A percentile compares a stretch with the other conserved stretches of the same genome.
Conservation (phyloP, 2,113 vertebrate species). For the Cisticola juncidis region DNA sequence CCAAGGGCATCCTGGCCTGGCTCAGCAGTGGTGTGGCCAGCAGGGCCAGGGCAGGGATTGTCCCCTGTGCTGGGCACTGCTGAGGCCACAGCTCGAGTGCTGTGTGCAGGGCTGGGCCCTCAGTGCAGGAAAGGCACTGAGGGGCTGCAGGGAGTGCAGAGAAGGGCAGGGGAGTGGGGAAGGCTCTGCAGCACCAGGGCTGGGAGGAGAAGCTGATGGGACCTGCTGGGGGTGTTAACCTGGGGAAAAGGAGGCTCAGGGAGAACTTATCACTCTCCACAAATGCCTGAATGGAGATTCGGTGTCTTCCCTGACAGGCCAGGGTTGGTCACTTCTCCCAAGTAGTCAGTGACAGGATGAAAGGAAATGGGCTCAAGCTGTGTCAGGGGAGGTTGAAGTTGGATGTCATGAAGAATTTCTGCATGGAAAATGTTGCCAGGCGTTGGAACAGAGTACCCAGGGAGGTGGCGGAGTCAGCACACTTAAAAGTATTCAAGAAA, state of each 20-base stretch:
- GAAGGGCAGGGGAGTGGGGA: background rate
- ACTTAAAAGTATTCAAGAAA: background rate
- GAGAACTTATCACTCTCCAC: too few species aligned
- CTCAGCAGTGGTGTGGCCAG: background rate
- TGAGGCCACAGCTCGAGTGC: background rate
- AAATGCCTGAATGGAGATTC: background rate
- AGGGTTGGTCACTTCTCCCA: too few species aligned
- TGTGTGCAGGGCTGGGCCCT: background rate
- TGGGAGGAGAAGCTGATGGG: background rate
- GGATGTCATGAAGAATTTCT: background rate
- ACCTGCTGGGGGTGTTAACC: background rate
- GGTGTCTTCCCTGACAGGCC: background rate
- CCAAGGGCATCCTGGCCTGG: background rate
- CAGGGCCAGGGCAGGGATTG: background rate
- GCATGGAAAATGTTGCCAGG: background rate
- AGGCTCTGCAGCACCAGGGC: background rate
- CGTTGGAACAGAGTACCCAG: background rate
- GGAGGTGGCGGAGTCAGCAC: background rate
- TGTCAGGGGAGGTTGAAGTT: background rate
- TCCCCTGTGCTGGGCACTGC: background rate
- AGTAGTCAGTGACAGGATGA: background rate
- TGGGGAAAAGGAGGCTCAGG: background rate
- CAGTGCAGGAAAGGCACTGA: background rate
- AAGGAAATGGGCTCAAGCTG: background rate
- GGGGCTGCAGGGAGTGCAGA: background rate